Conservation (phyloP, 1,140 invertebrate species). For the Brachionus asplanchnoidis region DNA sequence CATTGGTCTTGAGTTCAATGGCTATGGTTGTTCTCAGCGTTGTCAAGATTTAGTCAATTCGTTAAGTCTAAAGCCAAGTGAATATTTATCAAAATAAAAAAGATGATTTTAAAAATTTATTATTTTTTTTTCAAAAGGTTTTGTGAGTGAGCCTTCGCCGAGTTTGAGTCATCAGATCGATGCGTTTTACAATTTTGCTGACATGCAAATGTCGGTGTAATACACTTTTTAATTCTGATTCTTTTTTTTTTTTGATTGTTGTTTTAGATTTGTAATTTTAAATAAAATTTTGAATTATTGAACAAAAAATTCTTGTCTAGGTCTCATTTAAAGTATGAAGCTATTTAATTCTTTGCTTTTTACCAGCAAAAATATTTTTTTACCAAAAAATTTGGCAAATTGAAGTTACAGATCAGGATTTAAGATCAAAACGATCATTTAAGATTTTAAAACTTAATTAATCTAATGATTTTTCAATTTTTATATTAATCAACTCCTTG, state of each 20-base stretch:
- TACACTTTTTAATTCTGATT: background rate
- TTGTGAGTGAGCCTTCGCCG: conserved; percentile 52
- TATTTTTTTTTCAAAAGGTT: conserved; percentile 45
- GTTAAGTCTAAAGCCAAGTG: background rate
- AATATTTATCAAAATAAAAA: background rate
- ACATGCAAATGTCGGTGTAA: conserved; percentile 50
- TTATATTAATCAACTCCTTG: too few species aligned
- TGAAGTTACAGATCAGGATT: too few species aligned
- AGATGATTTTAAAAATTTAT: background rate
- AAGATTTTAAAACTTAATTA: too few species aligned
- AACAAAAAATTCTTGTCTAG: too few species aligned
- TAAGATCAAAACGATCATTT: too few species aligned
- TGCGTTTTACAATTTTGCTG: conserved; percentile 56
- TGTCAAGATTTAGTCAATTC: conserved; percentile 50
- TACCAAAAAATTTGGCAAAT: too few species aligned
- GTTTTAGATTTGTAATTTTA: background rate
- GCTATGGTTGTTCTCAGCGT: conserved; percentile 48
- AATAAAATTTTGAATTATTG: background rate
- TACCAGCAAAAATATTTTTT: too few species aligned
- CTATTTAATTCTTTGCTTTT: too few species aligned
- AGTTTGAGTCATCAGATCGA: conserved; percentile 54
- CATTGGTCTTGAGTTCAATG: conserved; percentile 58
- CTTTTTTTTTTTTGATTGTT: background rate
- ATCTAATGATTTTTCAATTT: too few species aligned
- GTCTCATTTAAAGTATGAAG: too few species aligned